phyloP scores from a whole-genome alignment of 2,888 invertebrate genomes.

The Lypha dubia region DNA sequence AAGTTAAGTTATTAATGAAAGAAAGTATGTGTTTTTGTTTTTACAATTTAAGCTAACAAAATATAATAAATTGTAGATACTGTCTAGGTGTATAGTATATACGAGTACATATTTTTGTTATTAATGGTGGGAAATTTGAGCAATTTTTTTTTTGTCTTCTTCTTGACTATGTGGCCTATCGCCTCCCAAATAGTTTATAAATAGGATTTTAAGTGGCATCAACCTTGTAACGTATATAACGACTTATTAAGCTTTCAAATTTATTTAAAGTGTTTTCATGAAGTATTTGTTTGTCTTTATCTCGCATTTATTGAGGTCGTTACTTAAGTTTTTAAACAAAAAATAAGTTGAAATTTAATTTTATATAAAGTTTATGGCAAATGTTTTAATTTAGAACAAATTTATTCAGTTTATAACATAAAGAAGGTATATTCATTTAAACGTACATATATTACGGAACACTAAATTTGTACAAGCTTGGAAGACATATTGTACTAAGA shows the following conservation, averaged over 20 bases:
- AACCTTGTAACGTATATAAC: constrained; percentile 7
- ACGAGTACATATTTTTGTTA: constrained; percentile 6
- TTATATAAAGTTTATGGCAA: background rate
- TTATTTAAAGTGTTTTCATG: constrained; percentile 7
- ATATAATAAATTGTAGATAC: constrained; percentile 49
- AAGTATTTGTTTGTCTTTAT: constrained; percentile 16
- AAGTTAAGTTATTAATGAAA: constrained; percentile 66
- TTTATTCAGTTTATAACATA: background rate
- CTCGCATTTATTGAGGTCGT: constrained; percentile 22
- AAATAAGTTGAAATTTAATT: background rate
- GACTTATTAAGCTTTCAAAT: constrained; percentile 35
- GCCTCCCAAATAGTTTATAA: constrained; percentile 37
- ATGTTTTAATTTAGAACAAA: background rate
- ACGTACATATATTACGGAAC: no score
- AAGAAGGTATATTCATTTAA: background rate
- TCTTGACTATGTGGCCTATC: constrained; percentile 11
- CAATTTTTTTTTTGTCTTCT: constrained; percentile 9
- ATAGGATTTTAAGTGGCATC: constrained; percentile 49
- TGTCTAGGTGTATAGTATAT: constrained; percentile 22
- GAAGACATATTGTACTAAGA: no score
- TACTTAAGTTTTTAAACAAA: background rate
- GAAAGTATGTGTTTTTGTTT: constrained; percentile 65
- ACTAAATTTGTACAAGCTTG: no score
- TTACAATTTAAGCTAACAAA: constrained; percentile 59
- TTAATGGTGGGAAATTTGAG: constrained; percentile 67